Evolutionary conservation across 2,113 vertebrate species (phyloP).

Genomic region (Rynchops niger): DNA sequence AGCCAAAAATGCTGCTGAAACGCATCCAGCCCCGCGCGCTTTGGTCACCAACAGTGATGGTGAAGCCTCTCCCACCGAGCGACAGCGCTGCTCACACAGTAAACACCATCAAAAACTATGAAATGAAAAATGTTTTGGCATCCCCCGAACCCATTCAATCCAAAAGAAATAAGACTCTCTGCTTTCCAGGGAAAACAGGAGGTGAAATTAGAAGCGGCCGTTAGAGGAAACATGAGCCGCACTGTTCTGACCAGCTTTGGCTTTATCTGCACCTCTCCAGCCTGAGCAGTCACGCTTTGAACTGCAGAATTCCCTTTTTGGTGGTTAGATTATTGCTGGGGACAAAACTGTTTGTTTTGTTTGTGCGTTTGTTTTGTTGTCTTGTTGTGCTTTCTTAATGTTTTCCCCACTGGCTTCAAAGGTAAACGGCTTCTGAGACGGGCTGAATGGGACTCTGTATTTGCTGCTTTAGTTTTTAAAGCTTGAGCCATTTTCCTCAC

Average conservation of each 20-base stretch:
- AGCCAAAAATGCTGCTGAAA: not conserved
- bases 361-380: not conserved
- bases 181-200: conserved; percentile 47
- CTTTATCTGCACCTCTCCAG: not conserved
- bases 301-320: not conserved
- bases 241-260: not conserved
- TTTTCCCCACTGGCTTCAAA: not conserved
- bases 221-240: not conserved
- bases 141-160: not conserved
- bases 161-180: conserved; percentile 1
- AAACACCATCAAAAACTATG: not conserved
- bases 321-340: not conserved
- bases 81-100: fast-evolving
- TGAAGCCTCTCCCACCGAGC: not conserved
- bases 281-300: not conserved
- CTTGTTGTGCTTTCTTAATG: not conserved
- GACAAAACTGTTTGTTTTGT: not conserved
- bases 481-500: not conserved
- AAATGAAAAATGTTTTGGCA: not conserved
- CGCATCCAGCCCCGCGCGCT: fast-evolving
- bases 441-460: not conserved
- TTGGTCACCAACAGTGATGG: not conserved
- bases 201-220: not conserved
- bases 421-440: not conserved
- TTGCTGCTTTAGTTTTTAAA: not conserved